A percentile compares a stretch with the other conserved stretches of the same genome.
These are phyloP conservation scores for Drosophila acutilabella DNA, from an alignment of 2,888 invertebrate species.

Conservation along the genomic window DNA sequence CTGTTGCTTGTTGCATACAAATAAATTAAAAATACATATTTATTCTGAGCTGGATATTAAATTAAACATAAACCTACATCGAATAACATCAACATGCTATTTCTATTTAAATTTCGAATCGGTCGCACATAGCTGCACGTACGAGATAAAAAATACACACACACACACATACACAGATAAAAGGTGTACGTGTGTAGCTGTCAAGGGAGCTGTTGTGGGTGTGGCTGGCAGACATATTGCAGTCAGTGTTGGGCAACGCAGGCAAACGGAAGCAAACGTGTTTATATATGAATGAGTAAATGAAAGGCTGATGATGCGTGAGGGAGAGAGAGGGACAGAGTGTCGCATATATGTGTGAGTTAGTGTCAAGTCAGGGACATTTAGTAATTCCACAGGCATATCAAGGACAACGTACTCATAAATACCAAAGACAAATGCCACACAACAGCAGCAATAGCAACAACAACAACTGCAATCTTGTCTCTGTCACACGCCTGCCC, in stretches of 20 bases:
- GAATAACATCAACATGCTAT: constrained; percentile 71
- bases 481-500: constrained; percentile 19
- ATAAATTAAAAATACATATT: constrained; percentile 69
- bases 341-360: constrained; percentile 56
- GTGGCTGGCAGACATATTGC: constrained; percentile 72
- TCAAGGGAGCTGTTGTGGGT: constrained; percentile 47
- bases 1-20: constrained; percentile 42
- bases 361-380: constrained; percentile 81
- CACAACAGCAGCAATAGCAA: constrained; percentile 45
- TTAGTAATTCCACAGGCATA: constrained; percentile 80
- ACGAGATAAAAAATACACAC: constrained; percentile 70
- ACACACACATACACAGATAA: constrained; percentile 22
- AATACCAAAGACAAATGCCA: constrained; percentile 81
- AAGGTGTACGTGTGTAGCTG: constrained; percentile 50
- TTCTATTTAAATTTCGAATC: constrained; percentile 75
- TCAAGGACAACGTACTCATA: constrained; percentile 82
- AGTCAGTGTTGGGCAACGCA: constrained; percentile 63
- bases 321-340: constrained; percentile 19
- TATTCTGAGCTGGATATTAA: constrained; percentile 54
- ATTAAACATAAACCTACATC: constrained; percentile 73
- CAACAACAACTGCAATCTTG: constrained; percentile 49
- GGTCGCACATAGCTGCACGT: constrained; percentile 71
- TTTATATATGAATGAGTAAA: constrained; percentile 58
- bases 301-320: constrained; percentile 60
- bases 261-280: constrained; percentile 42